Conservation (phyloP, 2,888 invertebrate genomes). For the Crepidodera aurea region DNA sequence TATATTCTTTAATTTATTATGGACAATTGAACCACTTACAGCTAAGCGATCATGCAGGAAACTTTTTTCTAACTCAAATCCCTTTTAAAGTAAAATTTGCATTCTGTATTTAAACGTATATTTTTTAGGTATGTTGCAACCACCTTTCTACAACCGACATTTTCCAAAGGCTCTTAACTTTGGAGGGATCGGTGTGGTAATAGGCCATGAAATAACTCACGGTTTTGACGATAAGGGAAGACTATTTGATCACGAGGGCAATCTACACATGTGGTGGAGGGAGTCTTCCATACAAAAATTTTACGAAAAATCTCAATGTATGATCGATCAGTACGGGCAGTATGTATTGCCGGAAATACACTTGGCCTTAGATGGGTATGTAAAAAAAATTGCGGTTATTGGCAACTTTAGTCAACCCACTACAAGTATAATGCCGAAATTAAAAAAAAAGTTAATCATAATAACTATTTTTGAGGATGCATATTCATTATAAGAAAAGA, state of each 20-base stretch:
- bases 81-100: too few species aligned
- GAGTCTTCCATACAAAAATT: constrained; percentile 77
- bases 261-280: constrained; percentile 87
- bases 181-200: constrained; percentile 91
- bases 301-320: constrained; percentile 78
- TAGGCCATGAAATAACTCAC: constrained; percentile 92
- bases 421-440: too few species aligned
- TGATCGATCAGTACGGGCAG: constrained; percentile 86
- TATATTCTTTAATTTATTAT: too few species aligned
- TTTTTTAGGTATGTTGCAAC: constrained; percentile 81
- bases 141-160: constrained; percentile 90
- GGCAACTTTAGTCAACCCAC: too few species aligned
- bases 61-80: too few species aligned
- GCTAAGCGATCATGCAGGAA: too few species aligned
- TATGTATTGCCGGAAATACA: constrained; percentile 84
- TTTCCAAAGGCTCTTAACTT: constrained; percentile 85
- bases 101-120: too few species aligned
- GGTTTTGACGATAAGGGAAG: constrained; percentile 92
- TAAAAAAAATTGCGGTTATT: neutral
- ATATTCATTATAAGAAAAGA: too few species aligned
- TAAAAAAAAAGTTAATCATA: too few species aligned
- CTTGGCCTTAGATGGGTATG: constrained; percentile 75
- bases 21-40: too few species aligned
- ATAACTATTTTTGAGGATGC: too few species aligned
- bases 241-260: constrained; percentile 93